phyloP scores from a whole-genome alignment of 2,113 vertebrate species.

The Morone saxatilis region DNA sequence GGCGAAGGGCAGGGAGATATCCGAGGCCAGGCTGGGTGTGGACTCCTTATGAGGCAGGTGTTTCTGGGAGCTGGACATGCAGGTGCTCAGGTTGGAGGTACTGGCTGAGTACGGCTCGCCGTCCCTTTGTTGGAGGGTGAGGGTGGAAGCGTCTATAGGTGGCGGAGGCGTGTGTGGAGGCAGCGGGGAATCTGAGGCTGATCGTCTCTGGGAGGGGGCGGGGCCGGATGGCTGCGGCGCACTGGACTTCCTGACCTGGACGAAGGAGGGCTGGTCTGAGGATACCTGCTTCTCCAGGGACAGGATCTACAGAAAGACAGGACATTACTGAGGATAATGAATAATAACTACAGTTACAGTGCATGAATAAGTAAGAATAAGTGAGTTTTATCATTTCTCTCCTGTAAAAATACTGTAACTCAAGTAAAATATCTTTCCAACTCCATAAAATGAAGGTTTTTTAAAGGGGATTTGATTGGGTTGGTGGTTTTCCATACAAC shows the following conservation, averaged over 20 bases:
- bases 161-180: conserved; percentile 54
- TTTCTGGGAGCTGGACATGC: conserved; percentile 87
- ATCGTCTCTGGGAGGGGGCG: conserved; percentile 51
- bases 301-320: conserved; percentile 85
- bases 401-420: not conserved
- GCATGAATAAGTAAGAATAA: not conserved
- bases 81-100: conserved; percentile 84
- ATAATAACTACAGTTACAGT: not conserved
- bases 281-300: conserved; percentile 88
- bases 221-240: conserved; percentile 41
- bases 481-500: not conserved
- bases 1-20: conserved; percentile 92
- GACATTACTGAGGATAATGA: not conserved
- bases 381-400: too few species aligned
- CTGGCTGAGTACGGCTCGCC: conserved; percentile 83
- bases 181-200: conserved; percentile 58
- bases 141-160: conserved; percentile 72
- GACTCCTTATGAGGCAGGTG: conserved; percentile 90
- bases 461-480: not conserved
- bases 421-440: not conserved
- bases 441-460: not conserved
- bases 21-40: conserved; percentile 94
- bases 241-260: conserved; percentile 90
- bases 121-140: conserved; percentile 74
- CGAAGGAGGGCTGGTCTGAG: conserved; percentile 89